A percentile compares a stretch with the other conserved stretches of the same genome.
phyloP scores from a whole-genome alignment of 2,888 invertebrate genomes.

The Serripes groenlandicus region DNA sequence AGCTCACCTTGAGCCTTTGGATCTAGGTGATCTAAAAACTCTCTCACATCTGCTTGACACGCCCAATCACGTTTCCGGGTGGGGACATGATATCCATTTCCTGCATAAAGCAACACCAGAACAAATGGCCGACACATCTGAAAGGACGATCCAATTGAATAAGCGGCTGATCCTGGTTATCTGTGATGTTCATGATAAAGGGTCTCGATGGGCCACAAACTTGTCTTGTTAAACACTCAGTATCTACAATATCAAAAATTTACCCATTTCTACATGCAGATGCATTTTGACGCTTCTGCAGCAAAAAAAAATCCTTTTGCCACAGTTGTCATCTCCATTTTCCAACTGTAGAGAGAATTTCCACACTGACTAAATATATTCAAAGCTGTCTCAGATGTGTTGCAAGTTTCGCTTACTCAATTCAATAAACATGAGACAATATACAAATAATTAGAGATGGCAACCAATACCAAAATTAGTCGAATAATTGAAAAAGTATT shows the following conservation, averaged over 20 bases:
- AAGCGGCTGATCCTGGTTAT: constrained; percentile 93
- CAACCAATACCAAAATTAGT: too few species aligned
- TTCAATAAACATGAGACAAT: too few species aligned
- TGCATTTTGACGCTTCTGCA: too few species aligned
- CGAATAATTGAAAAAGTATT: too few species aligned
- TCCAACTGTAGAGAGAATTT: too few species aligned
- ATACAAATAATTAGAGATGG: too few species aligned
- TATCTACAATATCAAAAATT: constrained; percentile 90
- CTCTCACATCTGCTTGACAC: constrained; percentile 77
- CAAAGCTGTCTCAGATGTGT: too few species aligned
- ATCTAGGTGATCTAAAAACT: neutral
- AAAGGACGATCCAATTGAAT: constrained; percentile 94
- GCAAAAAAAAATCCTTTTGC: too few species aligned
- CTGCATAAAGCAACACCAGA: constrained; percentile 83
- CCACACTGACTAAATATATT: too few species aligned
- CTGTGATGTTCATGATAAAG: constrained; percentile 95
- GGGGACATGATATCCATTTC: constrained; percentile 83
- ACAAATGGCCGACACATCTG: constrained; percentile 91
- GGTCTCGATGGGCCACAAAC: constrained; percentile 93
- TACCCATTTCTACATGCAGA: too few species aligned
- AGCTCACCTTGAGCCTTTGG: neutral
- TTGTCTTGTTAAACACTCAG: constrained; percentile 93
- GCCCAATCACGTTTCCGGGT: constrained; percentile 77
- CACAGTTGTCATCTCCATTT: too few species aligned
- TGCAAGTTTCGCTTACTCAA: too few species aligned